Evolutionary conservation across 2,888 invertebrate genomes (phyloP).

Genomic region (Rotaria macrura): DNA sequence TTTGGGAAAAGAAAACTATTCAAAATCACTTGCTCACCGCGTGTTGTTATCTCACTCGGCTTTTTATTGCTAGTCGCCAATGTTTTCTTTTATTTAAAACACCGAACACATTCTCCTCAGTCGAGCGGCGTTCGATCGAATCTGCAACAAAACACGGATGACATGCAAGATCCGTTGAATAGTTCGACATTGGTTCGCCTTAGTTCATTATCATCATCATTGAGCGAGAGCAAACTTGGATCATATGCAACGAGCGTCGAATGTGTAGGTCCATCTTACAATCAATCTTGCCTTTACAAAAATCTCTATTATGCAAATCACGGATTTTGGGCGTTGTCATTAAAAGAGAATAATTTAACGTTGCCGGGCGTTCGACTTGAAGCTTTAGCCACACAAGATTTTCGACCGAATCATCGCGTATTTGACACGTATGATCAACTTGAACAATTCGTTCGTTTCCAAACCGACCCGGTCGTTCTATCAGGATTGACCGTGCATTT

Average conservation of each 20-base stretch:
- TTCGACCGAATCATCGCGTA: not conserved
- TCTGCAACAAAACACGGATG: no score
- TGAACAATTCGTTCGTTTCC: not conserved
- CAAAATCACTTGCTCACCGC: no score
- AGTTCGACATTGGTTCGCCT: no score
- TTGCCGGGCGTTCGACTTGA: not conserved
- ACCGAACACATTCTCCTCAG: no score
- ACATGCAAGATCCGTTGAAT: no score
- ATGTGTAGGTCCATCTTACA: not conserved
- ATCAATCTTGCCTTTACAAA: not conserved
- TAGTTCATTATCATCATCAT: no score
- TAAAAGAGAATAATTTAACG: not conserved
- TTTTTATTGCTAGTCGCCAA: no score
- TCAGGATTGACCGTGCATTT: not conserved
- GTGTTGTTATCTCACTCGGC: no score
- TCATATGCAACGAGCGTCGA: not conserved
- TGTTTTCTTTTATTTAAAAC: no score
- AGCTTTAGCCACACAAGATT: not conserved
- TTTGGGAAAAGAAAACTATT: no score
- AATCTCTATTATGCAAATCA: not conserved
- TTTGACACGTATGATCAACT: not conserved
- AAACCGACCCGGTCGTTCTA: not conserved
- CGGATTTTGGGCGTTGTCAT: not conserved
- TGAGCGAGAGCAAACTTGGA: no score
- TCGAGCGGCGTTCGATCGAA: no score